Conservation (phyloP, 2,888 invertebrate genomes). For the Rhodophaea formosa region DNA sequence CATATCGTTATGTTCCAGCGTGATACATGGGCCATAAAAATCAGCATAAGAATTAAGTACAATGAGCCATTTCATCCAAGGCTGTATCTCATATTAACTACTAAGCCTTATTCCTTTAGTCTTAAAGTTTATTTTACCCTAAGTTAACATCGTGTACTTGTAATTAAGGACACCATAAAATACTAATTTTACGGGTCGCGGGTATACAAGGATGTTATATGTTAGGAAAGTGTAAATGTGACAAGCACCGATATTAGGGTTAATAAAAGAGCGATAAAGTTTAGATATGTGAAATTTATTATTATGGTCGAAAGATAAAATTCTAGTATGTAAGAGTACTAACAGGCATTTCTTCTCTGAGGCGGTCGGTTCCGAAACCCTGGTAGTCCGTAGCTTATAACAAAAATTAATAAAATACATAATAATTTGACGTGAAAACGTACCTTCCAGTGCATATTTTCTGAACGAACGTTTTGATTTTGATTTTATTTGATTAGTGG, state of each 20-base stretch:
- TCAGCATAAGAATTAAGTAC: constrained; percentile 10
- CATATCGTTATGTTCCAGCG: not conserved
- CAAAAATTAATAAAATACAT: too few relatives aligned
- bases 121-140: not conserved
- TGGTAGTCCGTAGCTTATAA: too few relatives aligned
- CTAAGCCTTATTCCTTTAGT: not conserved
- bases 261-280: too few relatives aligned
- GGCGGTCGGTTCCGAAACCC: too few relatives aligned
- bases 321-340: too few relatives aligned
- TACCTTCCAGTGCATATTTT: too few relatives aligned
- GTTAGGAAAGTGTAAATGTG: not conserved
- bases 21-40: constrained; percentile 10
- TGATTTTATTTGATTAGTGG: too few relatives aligned
- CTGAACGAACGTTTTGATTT: too few relatives aligned
- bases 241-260: not conserved
- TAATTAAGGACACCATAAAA: constrained; percentile 11
- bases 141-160: not conserved
- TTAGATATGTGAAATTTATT: too few relatives aligned
- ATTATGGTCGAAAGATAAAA: too few relatives aligned
- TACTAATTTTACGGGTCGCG: constrained; percentile 8
- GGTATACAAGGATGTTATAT: not conserved
- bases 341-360: too few relatives aligned
- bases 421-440: too few relatives aligned
- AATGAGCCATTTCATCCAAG: constrained; percentile 3
- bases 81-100: not conserved